These are phyloP conservation scores for Lordiphosa collinella DNA, from an alignment of 1,140 invertebrate species.

Conservation along the genomic window DNA sequence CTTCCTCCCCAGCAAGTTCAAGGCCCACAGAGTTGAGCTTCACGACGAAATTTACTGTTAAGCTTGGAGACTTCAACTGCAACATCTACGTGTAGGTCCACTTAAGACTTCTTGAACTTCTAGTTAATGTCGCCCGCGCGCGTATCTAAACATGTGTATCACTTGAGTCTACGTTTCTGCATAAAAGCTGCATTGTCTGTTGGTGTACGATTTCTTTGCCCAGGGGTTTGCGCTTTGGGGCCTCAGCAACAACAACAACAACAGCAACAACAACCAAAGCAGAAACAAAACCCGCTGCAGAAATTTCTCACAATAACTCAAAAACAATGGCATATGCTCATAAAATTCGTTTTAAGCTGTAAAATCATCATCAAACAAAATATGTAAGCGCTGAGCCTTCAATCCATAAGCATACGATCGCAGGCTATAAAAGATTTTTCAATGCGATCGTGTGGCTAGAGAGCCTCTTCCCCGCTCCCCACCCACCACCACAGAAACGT, in stretches of 20 bases:
- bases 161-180: constrained; percentile 34
- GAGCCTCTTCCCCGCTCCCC: not conserved
- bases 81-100: constrained; percentile 12
- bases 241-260: not conserved
- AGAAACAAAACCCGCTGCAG: not conserved
- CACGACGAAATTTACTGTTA: constrained; percentile 75
- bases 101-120: constrained; percentile 37
- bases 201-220: not conserved
- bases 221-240: constrained; percentile 16
- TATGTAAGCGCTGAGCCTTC: constrained; percentile 63
- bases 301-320: constrained; percentile 78
- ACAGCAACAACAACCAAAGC: not conserved
- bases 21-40: constrained; percentile 28
- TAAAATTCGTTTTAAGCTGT: constrained; percentile 80
- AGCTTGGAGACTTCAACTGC: constrained; percentile 15
- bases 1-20: constrained; percentile 27
- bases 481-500: constrained; percentile 44
- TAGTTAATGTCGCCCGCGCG: constrained; percentile 68
- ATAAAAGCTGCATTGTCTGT: constrained; percentile 27
- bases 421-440: constrained; percentile 63
- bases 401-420: constrained; percentile 39
- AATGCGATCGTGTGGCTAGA: constrained; percentile 53
- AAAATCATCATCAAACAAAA: constrained; percentile 79
- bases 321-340: constrained; percentile 78
- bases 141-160: constrained; percentile 78